A percentile compares a stretch with the other conserved stretches of the same genome.
phyloP scores from a whole-genome alignment of 2,888 invertebrate genomes.

The Choristoneura rosaceana region DNA sequence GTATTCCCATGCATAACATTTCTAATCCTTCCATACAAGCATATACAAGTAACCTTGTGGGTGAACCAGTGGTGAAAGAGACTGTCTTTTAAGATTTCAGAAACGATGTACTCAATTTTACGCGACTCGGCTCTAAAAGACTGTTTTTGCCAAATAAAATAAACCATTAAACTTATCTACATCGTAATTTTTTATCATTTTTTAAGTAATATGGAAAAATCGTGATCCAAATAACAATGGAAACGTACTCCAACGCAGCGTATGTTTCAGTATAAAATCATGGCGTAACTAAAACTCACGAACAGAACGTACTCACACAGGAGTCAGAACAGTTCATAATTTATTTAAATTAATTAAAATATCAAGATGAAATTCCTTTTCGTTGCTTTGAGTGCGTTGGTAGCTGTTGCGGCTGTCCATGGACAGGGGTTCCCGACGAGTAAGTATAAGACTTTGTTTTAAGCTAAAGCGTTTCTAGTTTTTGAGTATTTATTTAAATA shows the following conservation, averaged over 20 bases:
- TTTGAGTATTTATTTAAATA: no score
- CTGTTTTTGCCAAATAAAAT: no score
- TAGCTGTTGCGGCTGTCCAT: background rate
- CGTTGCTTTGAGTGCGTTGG: background rate
- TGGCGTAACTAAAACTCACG: background rate
- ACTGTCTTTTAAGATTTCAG: no score
- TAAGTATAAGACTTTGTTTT: background rate
- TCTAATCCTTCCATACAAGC: no score
- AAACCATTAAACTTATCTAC: background rate
- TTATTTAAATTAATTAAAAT: background rate
- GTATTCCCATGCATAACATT: no score
- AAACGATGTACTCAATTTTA: no score
- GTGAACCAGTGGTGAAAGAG: no score
- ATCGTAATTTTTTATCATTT: background rate
- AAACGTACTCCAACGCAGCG: background rate
- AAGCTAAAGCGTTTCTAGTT: no score
- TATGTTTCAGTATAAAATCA: background rate
- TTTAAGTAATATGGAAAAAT: background rate
- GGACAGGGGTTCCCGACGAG: background rate
- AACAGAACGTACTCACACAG: background rate
- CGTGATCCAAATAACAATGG: background rate
- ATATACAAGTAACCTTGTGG: no score
- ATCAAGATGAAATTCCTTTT: conserved; percentile 1
- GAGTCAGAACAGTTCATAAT: background rate
- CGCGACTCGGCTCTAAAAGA: no score